Conservation (phyloP, 2,797 vertebrate genomes). For the Phrynocephalus forsythii region DNA sequence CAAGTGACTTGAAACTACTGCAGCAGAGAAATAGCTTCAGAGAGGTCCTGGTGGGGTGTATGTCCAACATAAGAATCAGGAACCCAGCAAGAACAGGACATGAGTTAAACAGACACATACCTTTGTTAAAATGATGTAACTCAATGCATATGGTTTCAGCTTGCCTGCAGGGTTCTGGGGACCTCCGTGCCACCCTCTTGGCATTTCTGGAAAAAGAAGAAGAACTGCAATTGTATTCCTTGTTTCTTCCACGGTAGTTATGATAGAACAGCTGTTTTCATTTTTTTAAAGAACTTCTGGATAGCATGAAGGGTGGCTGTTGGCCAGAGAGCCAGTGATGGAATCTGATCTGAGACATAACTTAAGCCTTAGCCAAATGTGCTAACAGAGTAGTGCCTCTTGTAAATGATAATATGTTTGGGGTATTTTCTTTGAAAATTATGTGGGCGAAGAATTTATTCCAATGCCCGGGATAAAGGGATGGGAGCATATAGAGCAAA, state of each 20-base stretch:
- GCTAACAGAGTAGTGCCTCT: rapidly evolving
- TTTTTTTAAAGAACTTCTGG: conserved; percentile 36
- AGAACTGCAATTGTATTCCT: not conserved
- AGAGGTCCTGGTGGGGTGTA: too few relatives aligned
- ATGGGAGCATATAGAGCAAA: not conserved
- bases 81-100: not conserved
- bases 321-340: not conserved
- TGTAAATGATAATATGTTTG: not conserved
- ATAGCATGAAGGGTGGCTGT: conserved; percentile 46
- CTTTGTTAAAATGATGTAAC: not conserved
- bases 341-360: conserved; percentile 30
- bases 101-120: not conserved
- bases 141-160: conserved; percentile 2
- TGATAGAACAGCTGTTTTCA: conserved; percentile 45
- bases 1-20: not conserved
- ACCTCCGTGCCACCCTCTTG: conserved; percentile 19
- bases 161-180: conserved; percentile 10
- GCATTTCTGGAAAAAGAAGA: not conserved
- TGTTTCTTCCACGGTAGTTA: conserved; percentile 4
- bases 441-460: not conserved
- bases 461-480: not conserved
- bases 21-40: not conserved
- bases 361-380: conserved; percentile 25
- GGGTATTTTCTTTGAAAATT: not conserved
- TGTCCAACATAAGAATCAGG: not conserved